Evolutionary conservation across 1,140 invertebrate species (phyloP), one percentile per base, ranked within the genome.

Genomic region (Eurosta solidaginis): DNA sequence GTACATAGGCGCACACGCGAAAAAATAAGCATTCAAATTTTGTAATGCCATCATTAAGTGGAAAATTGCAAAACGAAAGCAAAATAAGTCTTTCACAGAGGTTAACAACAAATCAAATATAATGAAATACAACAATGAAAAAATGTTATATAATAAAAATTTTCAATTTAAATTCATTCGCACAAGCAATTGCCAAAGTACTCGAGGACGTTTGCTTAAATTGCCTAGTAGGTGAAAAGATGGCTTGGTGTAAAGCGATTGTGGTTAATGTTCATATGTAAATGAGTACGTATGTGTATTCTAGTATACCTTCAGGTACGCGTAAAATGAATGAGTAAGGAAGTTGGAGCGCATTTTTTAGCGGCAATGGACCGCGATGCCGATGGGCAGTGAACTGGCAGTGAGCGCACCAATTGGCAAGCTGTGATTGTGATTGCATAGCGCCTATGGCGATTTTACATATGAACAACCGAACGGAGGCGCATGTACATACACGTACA

Each of bases 141-240:
- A 20, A 54, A n/a, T 20, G 50, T 6, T 12, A 52, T 20, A 52
- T 52, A 76, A 76, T 33, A 33, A 76, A 54, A 52, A n/a, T 76
- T 27, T 76, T 76, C 75, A 76, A 76, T 76, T 76, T 76, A 76
- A 76, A 76, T 76, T 54, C 50, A 76, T 76, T 54, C 75, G 75
- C 75, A 54, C 49, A 33, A 22, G 27, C 33, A 74, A 74, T 52
- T 76, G 75, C 75, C 29, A n/a, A 76, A 47, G 22, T 29, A 27
- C 45, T 7, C 45, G 29, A 50, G 75, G 59, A 68, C 27, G 29
- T 40, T 33, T 40, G 59, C 6, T 6, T 10, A 40, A 68, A 68
- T 68, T 68, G 59, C 17, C 33, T 2, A n/a, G 29, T 68, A 47
- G 45, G 45, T 47, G 33, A n/a, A 9, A n/a, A 36, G 59, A 68